Evolutionary conservation across 2,797 vertebrate species (phyloP).

Genomic region (Rhodeus uyekii): DNA sequence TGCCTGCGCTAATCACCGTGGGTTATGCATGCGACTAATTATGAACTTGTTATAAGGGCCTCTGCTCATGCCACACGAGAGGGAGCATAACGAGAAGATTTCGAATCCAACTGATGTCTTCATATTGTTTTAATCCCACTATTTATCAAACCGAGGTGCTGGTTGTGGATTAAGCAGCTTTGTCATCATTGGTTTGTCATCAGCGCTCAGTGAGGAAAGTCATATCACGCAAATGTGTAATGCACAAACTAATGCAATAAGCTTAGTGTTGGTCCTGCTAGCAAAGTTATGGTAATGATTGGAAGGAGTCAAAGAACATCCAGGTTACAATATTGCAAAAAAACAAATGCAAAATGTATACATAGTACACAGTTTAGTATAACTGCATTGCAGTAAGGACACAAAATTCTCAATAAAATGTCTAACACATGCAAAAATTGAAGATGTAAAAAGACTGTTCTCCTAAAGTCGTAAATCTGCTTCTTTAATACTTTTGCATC

Average conservation of each 20-base stretch:
- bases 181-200: slow-evolving; percentile 30
- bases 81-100: slow-evolving; percentile 40
- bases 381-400: neutral
- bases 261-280: neutral
- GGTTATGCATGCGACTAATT: slow-evolving; percentile 64
- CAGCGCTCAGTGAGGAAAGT: neutral
- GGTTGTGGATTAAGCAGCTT: slow-evolving; percentile 31
- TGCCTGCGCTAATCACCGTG: slow-evolving; percentile 61
- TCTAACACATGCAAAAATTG: neutral
- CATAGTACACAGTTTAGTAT: neutral
- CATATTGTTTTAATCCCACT: slow-evolving; percentile 44
- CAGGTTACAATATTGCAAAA: too few relatives aligned
- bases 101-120: slow-evolving; percentile 52
- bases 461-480: neutral
- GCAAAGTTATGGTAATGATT: neutral
- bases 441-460: neutral
- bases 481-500: neutral
- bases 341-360: neutral
- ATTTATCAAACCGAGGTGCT: slow-evolving; percentile 35
- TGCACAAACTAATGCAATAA: neutral
- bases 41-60: slow-evolving; percentile 62
- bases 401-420: neutral
- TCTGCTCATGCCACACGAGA: slow-evolving; percentile 47
- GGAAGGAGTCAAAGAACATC: neutral
- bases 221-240: neutral